These are phyloP conservation scores for Lasioglossum leucozonium DNA, from an alignment of 2,888 invertebrate species.

Conservation along the genomic window DNA sequence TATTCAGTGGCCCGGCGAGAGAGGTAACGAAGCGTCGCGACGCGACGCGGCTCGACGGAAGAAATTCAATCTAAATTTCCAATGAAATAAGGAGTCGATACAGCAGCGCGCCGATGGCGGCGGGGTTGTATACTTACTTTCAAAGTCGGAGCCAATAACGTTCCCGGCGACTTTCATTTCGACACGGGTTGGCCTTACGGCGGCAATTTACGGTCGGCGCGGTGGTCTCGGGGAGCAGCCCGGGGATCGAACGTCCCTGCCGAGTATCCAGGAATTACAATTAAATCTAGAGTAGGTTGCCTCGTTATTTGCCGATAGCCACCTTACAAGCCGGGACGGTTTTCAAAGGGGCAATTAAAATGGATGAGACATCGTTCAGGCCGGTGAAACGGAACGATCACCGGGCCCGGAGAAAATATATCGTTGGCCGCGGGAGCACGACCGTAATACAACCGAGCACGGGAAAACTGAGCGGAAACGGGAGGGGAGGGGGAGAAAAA, in stretches of 20 bases:
- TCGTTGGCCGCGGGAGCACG: not conserved
- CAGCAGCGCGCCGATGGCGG: not conserved
- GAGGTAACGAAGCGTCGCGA: slow-evolving; percentile 2
- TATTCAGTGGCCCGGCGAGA: not conserved
- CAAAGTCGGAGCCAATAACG: slow-evolving; percentile 11
- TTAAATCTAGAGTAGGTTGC: slow-evolving; percentile 54
- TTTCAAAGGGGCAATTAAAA: slow-evolving; percentile 66
- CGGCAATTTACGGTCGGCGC: slow-evolving; percentile 34
- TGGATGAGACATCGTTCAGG: slow-evolving; percentile 61
- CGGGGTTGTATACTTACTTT: not conserved
- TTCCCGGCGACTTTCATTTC: not conserved
- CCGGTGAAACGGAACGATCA: slow-evolving; percentile 17
- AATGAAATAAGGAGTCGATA: slow-evolving; percentile 8
- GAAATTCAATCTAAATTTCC: slow-evolving; percentile 15
- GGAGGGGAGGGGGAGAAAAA: too few relatives aligned
- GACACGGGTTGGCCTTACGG: not conserved
- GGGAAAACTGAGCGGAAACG: not conserved
- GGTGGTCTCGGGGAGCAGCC: not conserved
- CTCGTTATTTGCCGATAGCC: slow-evolving; percentile 45
- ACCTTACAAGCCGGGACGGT: slow-evolving; percentile 21
- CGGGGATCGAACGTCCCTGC: slow-evolving; percentile 3
- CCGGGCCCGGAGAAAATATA: not conserved
- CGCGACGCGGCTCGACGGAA: not conserved
- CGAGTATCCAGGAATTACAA: slow-evolving; percentile 38
- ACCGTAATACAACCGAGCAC: not conserved